Evolutionary conservation across 2,888 invertebrate genomes (phyloP).

Genomic region (Psylliodes chrysocephalus): DNA sequence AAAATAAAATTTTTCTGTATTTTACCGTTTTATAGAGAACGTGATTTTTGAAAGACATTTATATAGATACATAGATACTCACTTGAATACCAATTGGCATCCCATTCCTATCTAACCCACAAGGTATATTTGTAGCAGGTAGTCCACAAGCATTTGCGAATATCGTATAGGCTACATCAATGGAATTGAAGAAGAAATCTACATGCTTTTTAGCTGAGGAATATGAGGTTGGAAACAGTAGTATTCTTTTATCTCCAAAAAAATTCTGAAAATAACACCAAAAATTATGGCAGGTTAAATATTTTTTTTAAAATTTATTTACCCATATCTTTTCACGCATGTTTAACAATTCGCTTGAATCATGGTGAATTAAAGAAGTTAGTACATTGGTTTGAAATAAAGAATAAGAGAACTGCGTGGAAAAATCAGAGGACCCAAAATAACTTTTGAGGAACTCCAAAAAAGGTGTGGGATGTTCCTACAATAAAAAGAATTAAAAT

Average conservation of each 20-base stretch:
- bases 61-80: too few species aligned
- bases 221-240: constrained; percentile 78
- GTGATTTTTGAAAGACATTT: too few species aligned
- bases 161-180: constrained; percentile 73
- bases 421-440: constrained; percentile 61
- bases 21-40: too few species aligned
- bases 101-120: constrained; percentile 71
- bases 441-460: constrained; percentile 58
- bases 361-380: constrained; percentile 42
- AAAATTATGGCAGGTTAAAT: too few species aligned
- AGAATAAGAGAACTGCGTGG: constrained; percentile 53
- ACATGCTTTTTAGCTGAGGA: constrained; percentile 74
- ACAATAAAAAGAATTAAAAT: constrained; percentile 35
- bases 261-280: constrained; percentile 62
- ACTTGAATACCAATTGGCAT: constrained; percentile 84
- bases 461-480: constrained; percentile 54
- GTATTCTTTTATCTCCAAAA: constrained; percentile 76
- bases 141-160: constrained; percentile 78
- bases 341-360: constrained; percentile 27
- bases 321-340: constrained; percentile 62
- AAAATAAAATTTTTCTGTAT: too few species aligned
- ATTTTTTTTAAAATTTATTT: too few species aligned
- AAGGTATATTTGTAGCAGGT: constrained; percentile 80
- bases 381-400: constrained; percentile 35
- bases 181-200: constrained; percentile 69